Evolutionary conservation across 2,888 invertebrate species (phyloP), one percentile per base, ranked within the genome.

Genomic region (Germaria angustata): DNA sequence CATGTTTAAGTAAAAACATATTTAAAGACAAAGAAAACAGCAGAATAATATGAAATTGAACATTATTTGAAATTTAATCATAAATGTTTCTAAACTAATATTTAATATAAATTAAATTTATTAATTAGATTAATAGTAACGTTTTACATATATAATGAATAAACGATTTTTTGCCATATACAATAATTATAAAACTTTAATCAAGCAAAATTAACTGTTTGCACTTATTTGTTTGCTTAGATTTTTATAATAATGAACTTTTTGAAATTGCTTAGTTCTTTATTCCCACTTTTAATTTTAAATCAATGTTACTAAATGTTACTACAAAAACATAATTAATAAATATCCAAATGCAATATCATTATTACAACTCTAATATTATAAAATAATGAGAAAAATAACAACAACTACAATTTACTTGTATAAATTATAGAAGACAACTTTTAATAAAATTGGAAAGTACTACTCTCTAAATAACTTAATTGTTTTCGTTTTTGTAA

Each of bases 261-360:
- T 49, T 41, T 75, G 1, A 65, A 76, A 59, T 13, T 57, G 71
- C 57, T 57, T n/a, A n/a, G n/a, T n/a, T 53, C 32, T 39, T 65
- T 76, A 65, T 55, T 61, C 34, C 39, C 1, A 57, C 6, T 75
- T 61, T 61, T 72, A 39, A n/a, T 59, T 77, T 81, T 28, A 39
- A 79, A 73, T 73, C 63, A 66, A 77, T 80, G 59, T 79, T 82
- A 79, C 75, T 81, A 80, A 80, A 76, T 82, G 80, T 80, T 80
- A 73, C 73, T 80, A 78, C 49, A 53, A 59, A 28, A 59, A 9
- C 41, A 80, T 69, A 73, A 73, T 63, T 73, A 55, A 55, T 66
- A 59, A 80, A 55, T 73, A 75, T 69, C 59, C 32, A 65, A 75
- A 76, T 80, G 75, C 73, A 79, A 59, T 81, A 82, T 76, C 71